Evolutionary conservation across 2,888 invertebrate genomes (phyloP).

Genomic region (Chalcis sispes): DNA sequence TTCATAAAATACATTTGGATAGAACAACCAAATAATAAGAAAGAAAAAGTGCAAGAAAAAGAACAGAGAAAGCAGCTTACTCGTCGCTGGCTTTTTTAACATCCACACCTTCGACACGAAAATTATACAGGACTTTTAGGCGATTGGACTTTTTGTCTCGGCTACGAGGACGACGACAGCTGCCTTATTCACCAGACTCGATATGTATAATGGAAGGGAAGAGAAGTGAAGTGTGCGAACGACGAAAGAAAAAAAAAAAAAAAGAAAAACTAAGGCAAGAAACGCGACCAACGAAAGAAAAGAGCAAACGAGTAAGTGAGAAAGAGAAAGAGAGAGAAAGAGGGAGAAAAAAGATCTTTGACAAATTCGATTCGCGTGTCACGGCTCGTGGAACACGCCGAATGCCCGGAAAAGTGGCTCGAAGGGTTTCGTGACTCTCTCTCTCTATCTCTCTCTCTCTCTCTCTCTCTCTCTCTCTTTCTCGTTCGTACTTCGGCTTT

Average conservation of each 20-base stretch:
- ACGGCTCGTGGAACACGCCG: constrained; percentile 68
- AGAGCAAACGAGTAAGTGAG: constrained; percentile 57
- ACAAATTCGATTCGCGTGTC: constrained; percentile 74
- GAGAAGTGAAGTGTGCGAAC: constrained; percentile 30
- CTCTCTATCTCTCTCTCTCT: constrained; percentile 3
- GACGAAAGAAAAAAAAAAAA: too few relatives aligned
- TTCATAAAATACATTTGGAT: too few relatives aligned
- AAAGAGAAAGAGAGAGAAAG: constrained; percentile 56
- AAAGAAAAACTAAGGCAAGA: too few relatives aligned
- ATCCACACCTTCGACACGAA: constrained; percentile 16
- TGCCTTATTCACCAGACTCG: constrained; percentile 58
- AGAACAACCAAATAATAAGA: background rate
- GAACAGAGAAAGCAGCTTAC: constrained; percentile 24
- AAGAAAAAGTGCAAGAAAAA: background rate
- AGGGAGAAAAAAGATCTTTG: constrained; percentile 66
- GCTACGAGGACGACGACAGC: constrained; percentile 58
- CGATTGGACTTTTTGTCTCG: constrained; percentile 43
- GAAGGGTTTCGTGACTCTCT: constrained; percentile 38
- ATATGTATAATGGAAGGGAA: constrained; percentile 31
- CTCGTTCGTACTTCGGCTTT: too few relatives aligned
- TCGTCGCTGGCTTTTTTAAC: background rate
- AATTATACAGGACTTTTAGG: constrained; percentile 47
- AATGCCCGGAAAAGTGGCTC: constrained; percentile 68
- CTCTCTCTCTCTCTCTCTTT: too few relatives aligned
- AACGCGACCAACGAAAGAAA: too few relatives aligned